These are phyloP conservation scores for Crocidura indochinensis DNA, from an alignment of 2,797 vertebrate genomes.

Conservation along the genomic window DNA sequence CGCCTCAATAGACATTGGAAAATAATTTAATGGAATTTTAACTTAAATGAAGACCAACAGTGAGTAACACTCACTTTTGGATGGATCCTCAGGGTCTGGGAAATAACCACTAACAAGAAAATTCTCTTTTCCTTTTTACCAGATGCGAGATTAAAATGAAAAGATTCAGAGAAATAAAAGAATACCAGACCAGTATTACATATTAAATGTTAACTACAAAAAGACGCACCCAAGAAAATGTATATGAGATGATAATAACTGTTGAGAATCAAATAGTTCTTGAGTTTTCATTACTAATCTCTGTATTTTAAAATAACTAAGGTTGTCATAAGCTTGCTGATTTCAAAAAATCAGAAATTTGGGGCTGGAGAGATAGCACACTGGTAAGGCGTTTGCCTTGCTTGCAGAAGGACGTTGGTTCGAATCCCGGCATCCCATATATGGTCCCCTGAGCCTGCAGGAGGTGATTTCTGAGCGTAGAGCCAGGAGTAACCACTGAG, in stretches of 20 bases:
- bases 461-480: no score
- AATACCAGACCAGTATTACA: background rate
- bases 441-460: no score
- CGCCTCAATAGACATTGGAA: constrained; percentile 60
- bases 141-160: background rate
- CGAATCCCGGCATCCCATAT: no score
- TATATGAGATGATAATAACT: background rate
- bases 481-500: no score
- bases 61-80: constrained; percentile 35
- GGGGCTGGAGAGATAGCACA: no score
- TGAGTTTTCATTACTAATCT: background rate
- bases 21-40: constrained; percentile 76
- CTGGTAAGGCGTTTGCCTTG: no score
- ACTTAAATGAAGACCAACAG: constrained; percentile 50
- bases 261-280: background rate
- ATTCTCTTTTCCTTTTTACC: constrained; percentile 53
- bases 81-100: constrained; percentile 48
- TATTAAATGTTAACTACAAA: background rate
- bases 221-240: background rate
- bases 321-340: background rate
- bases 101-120: constrained; percentile 32
- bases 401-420: no score
- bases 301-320: background rate
- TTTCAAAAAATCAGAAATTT: background rate
- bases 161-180: constrained; percentile 51